phyloP scores from a whole-genome alignment of 2,113 vertebrate genomes.

The Apodemus speciosus region DNA sequence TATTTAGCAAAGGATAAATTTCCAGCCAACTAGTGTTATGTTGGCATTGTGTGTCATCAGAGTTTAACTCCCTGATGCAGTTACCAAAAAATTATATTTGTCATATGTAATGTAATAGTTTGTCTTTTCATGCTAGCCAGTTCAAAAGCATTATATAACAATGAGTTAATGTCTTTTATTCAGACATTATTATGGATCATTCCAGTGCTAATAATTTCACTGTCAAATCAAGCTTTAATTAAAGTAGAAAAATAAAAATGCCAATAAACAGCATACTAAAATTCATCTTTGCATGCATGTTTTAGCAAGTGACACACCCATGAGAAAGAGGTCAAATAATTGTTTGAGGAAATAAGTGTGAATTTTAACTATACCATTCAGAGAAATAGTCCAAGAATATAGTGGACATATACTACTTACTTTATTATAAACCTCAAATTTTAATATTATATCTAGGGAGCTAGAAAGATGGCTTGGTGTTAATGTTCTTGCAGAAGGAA shows the following conservation, averaged over 20 bases:
- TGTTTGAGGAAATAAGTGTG: conserved; percentile 50
- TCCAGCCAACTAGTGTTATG: conserved; percentile 18
- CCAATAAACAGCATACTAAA: conserved; percentile 32
- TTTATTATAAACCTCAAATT: conserved; percentile 48
- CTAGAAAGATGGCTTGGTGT: neutral
- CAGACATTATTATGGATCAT: conserved; percentile 68
- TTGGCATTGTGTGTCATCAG: conserved; percentile 44
- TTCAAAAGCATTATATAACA: conserved; percentile 63
- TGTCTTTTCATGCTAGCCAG: conserved; percentile 48
- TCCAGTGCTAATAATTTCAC: conserved; percentile 72
- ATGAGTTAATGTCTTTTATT: conserved; percentile 53
- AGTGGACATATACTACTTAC: neutral
- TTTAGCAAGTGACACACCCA: conserved; percentile 19
- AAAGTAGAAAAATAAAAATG: conserved; percentile 68
- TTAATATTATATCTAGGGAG: neutral
- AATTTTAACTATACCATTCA: conserved; percentile 41
- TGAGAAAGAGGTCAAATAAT: neutral
- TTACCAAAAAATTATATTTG: conserved; percentile 69
- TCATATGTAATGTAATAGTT: conserved; percentile 55
- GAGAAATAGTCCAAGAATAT: neutral
- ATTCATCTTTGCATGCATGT: conserved; percentile 12
- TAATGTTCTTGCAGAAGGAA: neutral
- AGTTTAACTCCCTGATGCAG: conserved; percentile 61
- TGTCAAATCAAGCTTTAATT: conserved; percentile 73
- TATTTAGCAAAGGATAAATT: conserved; percentile 24